Evolutionary conservation across 1,140 invertebrate species (phyloP).

Genomic region (Berghia stephanieae): DNA sequence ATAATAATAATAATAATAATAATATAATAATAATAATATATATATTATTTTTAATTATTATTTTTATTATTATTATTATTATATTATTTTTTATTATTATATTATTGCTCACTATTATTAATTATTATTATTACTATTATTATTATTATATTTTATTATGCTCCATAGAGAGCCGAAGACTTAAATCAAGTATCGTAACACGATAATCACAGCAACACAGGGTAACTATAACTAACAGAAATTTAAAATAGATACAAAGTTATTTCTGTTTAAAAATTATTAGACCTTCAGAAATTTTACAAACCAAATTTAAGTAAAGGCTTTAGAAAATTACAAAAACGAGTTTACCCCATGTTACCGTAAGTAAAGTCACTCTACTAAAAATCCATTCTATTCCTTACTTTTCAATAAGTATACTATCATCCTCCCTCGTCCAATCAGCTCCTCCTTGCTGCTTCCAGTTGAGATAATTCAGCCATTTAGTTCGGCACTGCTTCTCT

Average conservation of each 20-base stretch:
- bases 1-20: too few relatives aligned
- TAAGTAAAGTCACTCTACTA: not conserved
- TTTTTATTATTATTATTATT: too few relatives aligned
- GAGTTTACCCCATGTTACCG: not conserved
- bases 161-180: too few relatives aligned
- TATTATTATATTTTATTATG: too few relatives aligned
- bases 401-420: conserved; percentile 68
- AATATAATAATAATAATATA: too few relatives aligned
- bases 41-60: too few relatives aligned
- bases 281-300: not conserved
- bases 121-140: too few relatives aligned
- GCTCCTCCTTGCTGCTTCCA: conserved; percentile 69
- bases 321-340: not conserved
- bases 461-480: conserved; percentile 71
- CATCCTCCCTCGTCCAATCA: conserved; percentile 69
- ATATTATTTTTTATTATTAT: too few relatives aligned
- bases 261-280: not conserved
- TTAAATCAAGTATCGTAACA: too few relatives aligned
- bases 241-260: not conserved
- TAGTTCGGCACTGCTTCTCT: conserved; percentile 71
- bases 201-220: too few relatives aligned
- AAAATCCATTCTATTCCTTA: conserved; percentile 39
- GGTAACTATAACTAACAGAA: too few relatives aligned
- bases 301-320: not conserved
- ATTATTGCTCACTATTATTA: too few relatives aligned